Percentiles rank a stretch among this genome's conserved stretches.
Evolutionary conservation across 2,888 invertebrate species (phyloP).

Genomic region (Calameuta filiformis): DNA sequence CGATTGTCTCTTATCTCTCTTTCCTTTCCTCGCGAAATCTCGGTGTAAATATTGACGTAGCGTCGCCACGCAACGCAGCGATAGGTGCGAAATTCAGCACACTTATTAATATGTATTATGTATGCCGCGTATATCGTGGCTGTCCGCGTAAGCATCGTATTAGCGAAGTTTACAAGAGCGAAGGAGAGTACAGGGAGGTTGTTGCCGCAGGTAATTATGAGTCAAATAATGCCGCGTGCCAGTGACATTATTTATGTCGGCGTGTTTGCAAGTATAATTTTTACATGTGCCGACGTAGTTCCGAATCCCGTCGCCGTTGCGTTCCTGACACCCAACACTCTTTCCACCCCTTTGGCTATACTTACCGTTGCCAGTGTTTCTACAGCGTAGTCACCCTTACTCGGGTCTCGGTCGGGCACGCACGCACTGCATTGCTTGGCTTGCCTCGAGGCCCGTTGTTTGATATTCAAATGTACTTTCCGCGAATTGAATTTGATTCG

Average conservation of each 20-base stretch:
- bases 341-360: too few relatives aligned
- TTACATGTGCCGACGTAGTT: slow-evolving; percentile 47
- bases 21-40: slow-evolving; percentile 37
- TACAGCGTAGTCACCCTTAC: too few relatives aligned
- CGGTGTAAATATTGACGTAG: slow-evolving; percentile 56
- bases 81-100: slow-evolving; percentile 59
- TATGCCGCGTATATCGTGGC: slow-evolving; percentile 29
- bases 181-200: too few relatives aligned
- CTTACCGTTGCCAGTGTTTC: too few relatives aligned
- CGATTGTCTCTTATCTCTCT: too few relatives aligned
- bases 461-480: slow-evolving; percentile 54
- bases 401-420: slow-evolving; percentile 36
- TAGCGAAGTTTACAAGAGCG: too few relatives aligned
- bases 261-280: slow-evolving; percentile 59
- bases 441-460: slow-evolving; percentile 37
- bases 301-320: not conserved
- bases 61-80: slow-evolving; percentile 53
- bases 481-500: slow-evolving; percentile 25
- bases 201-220: slow-evolving; percentile 33
- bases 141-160: too few relatives aligned
- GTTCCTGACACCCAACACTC: too few relatives aligned
- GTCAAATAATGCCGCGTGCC: slow-evolving; percentile 55
- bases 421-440: slow-evolving; percentile 32
- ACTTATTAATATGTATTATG: slow-evolving; percentile 60
- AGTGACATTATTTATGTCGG: slow-evolving; percentile 54